Base-by-base conservation (phyloP, 1,140 invertebrate genomes). In the Maconellicoccus hirsutus region DNA sequence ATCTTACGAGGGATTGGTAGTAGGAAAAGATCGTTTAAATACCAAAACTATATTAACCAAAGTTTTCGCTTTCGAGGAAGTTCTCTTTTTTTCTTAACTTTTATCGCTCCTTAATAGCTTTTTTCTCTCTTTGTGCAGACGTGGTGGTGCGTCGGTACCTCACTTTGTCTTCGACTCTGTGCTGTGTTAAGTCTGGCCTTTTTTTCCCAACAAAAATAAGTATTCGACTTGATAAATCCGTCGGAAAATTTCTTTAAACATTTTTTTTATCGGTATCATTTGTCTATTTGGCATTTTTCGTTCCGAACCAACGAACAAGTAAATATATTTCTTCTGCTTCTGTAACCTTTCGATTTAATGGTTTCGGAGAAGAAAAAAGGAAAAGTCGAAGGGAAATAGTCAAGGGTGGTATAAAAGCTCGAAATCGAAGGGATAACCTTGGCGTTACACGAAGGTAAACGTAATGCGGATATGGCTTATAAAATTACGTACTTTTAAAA, bases 231-330 rank as follows among this genome's bases (percentile, higher is more conserved):
- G 61, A 66, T 66, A 66, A 66, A 66, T 66, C 61, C 25, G 61
- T 66, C 61, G 61, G 61, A 66, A 66, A 66, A 66, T 66, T 66
- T 66, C 61, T 66, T 66, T 23, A 66, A 66, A 66, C 61, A 66
- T 66, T 66, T 66, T 66, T 26, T 66, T 66, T 66, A 25, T 25
- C 61, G 61, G 25, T 66, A 66, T 66, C 61, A 23, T 66, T 66
- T 66, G 25, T 66, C 61, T 66, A 66, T 66, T 66, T 26, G 61
- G 61, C 61, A 25, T 66, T 66, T 66, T 25, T 25, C 61, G 61
- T 66, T 66, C 61, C 61, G 16, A 66, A 66, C 61, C 61, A 66
- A 66, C 61, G 61, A 66, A 66, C 61, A 66, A 66, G 61, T 66
- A 26, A 66, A 26, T 66, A 66, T 66, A 66, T 66, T 66, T 66